Evolutionary conservation across 1,140 invertebrate species (phyloP), one percentile per base, ranked within the genome.

Genomic region (Cryptotermes secundus): DNA sequence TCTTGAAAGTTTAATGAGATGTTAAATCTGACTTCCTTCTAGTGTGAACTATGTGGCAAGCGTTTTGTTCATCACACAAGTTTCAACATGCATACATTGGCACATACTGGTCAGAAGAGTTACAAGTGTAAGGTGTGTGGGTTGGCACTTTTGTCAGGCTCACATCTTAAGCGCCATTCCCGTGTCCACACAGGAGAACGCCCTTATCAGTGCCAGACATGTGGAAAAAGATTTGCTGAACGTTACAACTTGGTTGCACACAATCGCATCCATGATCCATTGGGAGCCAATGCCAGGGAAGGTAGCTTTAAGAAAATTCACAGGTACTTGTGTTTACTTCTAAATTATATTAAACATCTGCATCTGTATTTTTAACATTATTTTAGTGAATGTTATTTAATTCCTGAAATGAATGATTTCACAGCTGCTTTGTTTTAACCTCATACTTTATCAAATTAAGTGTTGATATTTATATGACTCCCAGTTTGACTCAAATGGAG

Each of bases 31-130:
- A 65, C n/a, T 79, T 80, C 86, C 72, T 89, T 88, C 84, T 89
- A 92, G 89, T 94, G 93, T 87, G 93, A 94, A 87, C 86, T 92
- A 82, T 95, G 93, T 90, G 93, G 93, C 49, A 94, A 94, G 89
- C 91, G 92, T 83, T 94, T 94, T 88, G 90, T 94, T 84, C 93
- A 94, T 90, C 93, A 94, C 86, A 93, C 93, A 72, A 94, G 93
- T 24, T 87, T 88, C 82, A 85, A 84, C 45, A 80, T 87, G 38
- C 88, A 88, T 85, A 86, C 86, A 45, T 45, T 87, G 19, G 86
- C 86, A 19, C 88, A 89, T 85, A 86, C 86, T 4, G 88, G 88
- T 45, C 85, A 87, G 38, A 87, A 87, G 34, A 85, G 86, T 26
- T 87, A 86, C 86, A 84, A 86, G 42, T 89, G 88, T 83, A 36